Conservation (phyloP, 2,888 invertebrate genomes). For the Andrena hattorfiana region DNA sequence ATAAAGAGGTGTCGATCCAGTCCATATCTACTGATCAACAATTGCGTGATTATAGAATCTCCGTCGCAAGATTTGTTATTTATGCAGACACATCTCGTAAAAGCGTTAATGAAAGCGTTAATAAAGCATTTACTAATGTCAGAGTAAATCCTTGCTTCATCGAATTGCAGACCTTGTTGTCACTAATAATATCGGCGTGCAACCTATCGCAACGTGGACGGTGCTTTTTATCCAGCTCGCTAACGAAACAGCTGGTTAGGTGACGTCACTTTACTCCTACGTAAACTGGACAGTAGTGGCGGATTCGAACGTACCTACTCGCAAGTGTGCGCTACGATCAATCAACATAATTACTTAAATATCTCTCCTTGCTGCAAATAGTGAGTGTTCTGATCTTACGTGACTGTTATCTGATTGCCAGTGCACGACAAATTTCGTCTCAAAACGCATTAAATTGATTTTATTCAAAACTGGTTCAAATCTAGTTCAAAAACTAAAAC, state of each 20-base stretch:
- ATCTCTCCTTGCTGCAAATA: neutral
- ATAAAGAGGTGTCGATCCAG: neutral
- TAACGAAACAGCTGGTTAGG: slow-evolving; percentile 71
- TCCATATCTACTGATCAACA: neutral
- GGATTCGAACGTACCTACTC: slow-evolving; percentile 29
- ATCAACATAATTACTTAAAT: no score
- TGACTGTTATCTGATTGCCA: neutral
- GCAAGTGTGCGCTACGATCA: neutral
- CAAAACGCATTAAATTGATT: no score
- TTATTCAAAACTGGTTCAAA: neutral
- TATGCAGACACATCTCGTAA: slow-evolving; percentile 71
- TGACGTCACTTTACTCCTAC: slow-evolving; percentile 70
- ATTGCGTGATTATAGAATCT: slow-evolving; percentile 17
- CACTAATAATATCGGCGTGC: slow-evolving; percentile 69
- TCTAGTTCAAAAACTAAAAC: no score
- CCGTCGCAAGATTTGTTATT: slow-evolving; percentile 66
- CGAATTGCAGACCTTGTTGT: slow-evolving; percentile 56
- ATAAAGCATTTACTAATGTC: slow-evolving; percentile 67
- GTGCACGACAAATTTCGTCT: neutral
- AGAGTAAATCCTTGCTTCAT: slow-evolving; percentile 47
- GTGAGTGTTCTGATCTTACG: neutral
- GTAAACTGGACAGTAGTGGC: slow-evolving; percentile 54
- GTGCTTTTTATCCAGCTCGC: slow-evolving; percentile 61
- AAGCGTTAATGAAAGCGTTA: slow-evolving; percentile 70
- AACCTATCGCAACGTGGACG: slow-evolving; percentile 52